Evolutionary conservation across 2,888 invertebrate genomes (phyloP).

Genomic region (Steinernema hermaphroditum): DNA sequence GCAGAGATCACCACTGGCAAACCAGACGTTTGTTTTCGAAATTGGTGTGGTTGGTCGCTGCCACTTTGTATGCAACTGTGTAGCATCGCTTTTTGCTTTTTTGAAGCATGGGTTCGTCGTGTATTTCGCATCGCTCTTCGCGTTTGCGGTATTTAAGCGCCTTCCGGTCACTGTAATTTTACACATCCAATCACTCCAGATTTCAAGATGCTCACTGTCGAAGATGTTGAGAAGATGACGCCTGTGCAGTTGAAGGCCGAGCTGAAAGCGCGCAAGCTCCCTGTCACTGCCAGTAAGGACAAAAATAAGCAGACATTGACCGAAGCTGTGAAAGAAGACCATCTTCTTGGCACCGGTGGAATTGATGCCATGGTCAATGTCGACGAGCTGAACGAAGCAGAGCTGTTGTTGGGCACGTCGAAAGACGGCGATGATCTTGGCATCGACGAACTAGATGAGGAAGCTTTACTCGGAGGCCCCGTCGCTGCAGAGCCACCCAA

Average conservation of each 20-base stretch:
- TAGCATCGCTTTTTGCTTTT: no score
- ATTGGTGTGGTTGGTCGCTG: no score
- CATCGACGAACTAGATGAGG: neutral
- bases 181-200: no score
- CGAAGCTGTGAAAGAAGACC: neutral
- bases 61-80: no score
- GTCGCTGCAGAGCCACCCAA: neutral
- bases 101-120: no score
- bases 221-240: constrained; percentile 19
- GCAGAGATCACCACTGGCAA: no score
- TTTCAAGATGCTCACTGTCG: neutral
- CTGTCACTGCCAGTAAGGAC: constrained; percentile 48
- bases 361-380: neutral
- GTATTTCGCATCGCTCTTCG: no score
- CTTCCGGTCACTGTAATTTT: no score
- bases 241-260: constrained; percentile 48
- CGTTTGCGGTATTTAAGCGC: no score
- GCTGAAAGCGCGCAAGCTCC: constrained; percentile 45
- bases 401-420: neutral
- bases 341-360: neutral
- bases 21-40: no score
- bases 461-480: neutral
- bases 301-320: constrained; percentile 37
- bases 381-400: neutral
- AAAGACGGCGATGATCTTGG: neutral